phyloP scores from a whole-genome alignment of 2,888 invertebrate genomes.

The Noctua janthe region DNA sequence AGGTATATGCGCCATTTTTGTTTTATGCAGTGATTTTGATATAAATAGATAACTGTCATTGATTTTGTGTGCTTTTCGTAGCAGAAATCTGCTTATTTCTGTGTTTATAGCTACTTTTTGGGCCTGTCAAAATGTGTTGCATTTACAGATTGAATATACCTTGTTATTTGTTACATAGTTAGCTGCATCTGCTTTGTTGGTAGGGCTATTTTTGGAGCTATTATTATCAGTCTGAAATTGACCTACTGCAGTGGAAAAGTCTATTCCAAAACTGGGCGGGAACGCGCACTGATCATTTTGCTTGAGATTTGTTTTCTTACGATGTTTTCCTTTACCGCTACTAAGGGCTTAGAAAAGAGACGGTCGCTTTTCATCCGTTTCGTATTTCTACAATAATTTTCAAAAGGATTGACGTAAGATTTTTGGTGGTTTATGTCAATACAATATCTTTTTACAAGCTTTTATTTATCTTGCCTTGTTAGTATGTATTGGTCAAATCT shows the following conservation, averaged over 20 bases:
- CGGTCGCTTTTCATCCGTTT: not conserved
- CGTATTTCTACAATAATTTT: not conserved
- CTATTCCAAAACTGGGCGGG: not conserved
- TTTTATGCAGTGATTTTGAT: constrained; percentile 26
- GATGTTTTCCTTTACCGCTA: not conserved
- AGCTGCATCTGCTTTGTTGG: not conserved
- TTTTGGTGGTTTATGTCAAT: not conserved
- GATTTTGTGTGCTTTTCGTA: not conserved
- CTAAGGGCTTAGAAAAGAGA: not conserved
- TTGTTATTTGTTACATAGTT: not conserved
- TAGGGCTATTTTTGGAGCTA: not conserved
- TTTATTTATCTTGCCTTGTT: not conserved
- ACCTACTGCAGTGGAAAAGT: not conserved
- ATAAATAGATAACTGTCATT: not conserved
- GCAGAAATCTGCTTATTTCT: not conserved
- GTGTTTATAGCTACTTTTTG: not conserved
- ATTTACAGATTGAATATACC: not conserved
- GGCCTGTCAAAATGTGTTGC: not conserved
- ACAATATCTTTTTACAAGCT: not conserved
- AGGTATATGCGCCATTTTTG: constrained; percentile 76
- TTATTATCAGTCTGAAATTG: not conserved
- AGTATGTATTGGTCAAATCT: not conserved
- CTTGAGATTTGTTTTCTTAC: not conserved
- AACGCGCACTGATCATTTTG: constrained; percentile 20
- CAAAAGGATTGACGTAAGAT: not conserved